These are phyloP conservation scores for Nineta flava DNA, from an alignment of 2,888 invertebrate species.

Conservation along the genomic window DNA sequence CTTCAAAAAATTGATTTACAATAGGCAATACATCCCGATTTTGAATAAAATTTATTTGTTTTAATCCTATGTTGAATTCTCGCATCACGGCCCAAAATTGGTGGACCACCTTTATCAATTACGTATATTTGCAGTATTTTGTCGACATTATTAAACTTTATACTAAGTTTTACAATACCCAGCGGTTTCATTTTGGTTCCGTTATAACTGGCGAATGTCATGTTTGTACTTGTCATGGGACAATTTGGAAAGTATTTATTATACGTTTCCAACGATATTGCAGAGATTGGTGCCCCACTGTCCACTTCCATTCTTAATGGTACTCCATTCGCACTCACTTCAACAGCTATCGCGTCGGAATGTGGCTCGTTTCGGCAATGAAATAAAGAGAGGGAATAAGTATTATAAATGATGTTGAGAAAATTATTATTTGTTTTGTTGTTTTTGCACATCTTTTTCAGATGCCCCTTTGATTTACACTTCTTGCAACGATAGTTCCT, in stretches of 20 bases:
- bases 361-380: no score
- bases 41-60: neutral
- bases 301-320: no score
- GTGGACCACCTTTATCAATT: neutral
- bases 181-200: neutral
- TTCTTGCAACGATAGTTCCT: neutral
- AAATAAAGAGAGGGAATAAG: no score
- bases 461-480: no score
- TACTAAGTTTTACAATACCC: neutral
- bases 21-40: slow-evolving; percentile 3
- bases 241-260: no score
- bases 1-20: slow-evolving; percentile 6
- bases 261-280: no score
- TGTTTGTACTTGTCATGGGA: slow-evolving; percentile 9
- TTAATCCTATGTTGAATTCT: neutral
- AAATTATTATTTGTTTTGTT: no score
- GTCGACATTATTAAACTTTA: neutral
- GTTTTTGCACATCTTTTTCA: no score
- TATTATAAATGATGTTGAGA: no score
- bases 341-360: no score
- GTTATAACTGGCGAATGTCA: slow-evolving; percentile 5
- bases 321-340: no score
- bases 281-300: no score
- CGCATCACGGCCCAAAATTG: neutral
- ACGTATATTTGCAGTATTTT: neutral